Conservation (phyloP, 2,797 vertebrate species). For the Semotilus atromaculatus region DNA sequence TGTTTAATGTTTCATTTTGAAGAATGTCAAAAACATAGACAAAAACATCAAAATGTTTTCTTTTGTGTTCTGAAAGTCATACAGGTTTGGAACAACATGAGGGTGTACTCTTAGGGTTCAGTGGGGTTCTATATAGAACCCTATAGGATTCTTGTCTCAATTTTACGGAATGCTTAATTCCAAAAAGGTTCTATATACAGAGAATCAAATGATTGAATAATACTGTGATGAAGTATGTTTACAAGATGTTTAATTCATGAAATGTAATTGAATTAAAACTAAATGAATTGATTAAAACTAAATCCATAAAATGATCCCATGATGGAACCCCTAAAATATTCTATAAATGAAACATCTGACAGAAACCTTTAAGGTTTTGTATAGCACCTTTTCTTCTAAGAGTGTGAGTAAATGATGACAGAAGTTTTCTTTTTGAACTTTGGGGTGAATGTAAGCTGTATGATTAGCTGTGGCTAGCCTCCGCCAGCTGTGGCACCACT, state of each 20-base stretch:
- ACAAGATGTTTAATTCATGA: not conserved
- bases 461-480: conserved; percentile 35
- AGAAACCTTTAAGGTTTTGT: not conserved
- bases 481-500: conserved; percentile 46
- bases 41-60: not conserved
- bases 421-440: conserved; percentile 33
- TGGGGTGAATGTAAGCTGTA: conserved; percentile 37
- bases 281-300: not conserved
- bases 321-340: not conserved
- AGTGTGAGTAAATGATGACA: conserved; percentile 3
- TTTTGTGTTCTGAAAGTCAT: not conserved
- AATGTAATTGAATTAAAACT: not conserved
- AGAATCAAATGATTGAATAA: not conserved
- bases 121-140: not conserved
- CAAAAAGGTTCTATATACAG: not conserved
- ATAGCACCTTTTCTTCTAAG: not conserved
- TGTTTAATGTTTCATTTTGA: too few relatives aligned
- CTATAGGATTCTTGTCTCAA: not conserved
- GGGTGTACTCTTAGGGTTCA: not conserved
- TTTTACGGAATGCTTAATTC: not conserved
- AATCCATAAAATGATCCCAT: not conserved
- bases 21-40: not conserved
- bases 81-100: not conserved
- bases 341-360: not conserved
- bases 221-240: not conserved